phyloP scores from a whole-genome alignment of 2,888 invertebrate species.

The Leistus spinibarbis region DNA sequence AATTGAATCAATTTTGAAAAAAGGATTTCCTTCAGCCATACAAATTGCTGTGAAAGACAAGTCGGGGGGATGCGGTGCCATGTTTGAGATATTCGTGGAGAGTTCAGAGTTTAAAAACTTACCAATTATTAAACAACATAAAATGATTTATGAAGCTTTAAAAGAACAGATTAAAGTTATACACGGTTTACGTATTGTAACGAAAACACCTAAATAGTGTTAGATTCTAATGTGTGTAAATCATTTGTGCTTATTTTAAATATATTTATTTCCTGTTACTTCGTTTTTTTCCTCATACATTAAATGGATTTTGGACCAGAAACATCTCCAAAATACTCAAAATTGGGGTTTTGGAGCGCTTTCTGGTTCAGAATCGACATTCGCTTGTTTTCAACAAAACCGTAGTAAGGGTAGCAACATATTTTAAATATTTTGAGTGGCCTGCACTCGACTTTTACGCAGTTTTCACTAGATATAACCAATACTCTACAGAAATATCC shows the following conservation, averaged over 20 bases:
- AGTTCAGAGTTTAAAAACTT: slow-evolving; percentile 73
- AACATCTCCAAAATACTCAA: no score
- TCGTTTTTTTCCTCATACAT: background rate
- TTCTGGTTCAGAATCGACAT: no score
- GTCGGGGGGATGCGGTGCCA: slow-evolving; percentile 82
- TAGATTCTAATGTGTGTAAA: background rate
- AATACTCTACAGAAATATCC: no score
- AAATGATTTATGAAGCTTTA: slow-evolving; percentile 72
- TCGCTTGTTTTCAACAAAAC: no score
- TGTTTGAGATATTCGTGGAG: slow-evolving; percentile 76
- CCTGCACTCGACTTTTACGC: no score
- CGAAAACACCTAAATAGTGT: slow-evolving; percentile 59
- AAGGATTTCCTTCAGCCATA: slow-evolving; percentile 66
- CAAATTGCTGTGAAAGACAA: slow-evolving; percentile 72
- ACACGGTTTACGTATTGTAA: slow-evolving; percentile 82
- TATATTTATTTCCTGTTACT: background rate
- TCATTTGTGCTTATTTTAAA: background rate
- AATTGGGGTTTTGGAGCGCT: no score
- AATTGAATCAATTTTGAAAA: slow-evolving; percentile 56
- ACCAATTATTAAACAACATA: slow-evolving; percentile 74
- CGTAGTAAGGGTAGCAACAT: no score
- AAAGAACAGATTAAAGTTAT: slow-evolving; percentile 80
- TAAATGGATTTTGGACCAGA: no score
- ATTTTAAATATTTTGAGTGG: no score
- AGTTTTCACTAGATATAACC: no score